Conservation (phyloP, 2,888 invertebrate genomes). For the Patella caerulea region DNA sequence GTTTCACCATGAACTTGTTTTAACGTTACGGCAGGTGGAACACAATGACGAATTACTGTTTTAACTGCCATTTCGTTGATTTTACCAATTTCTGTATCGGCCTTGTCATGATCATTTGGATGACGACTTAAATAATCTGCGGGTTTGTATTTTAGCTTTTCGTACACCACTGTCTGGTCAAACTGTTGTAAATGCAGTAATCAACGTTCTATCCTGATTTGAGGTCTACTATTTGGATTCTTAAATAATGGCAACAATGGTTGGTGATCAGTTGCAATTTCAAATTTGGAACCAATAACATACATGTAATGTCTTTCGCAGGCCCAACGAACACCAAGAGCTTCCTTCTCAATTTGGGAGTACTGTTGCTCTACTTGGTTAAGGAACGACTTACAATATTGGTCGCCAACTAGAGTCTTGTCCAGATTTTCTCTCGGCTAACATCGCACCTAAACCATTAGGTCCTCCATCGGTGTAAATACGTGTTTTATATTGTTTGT, state of each 20-base stretch:
- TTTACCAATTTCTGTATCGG: conserved; percentile 19
- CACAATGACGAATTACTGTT: conserved; percentile 18
- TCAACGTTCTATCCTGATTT: conserved; percentile 43
- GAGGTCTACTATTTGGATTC: conserved; percentile 37
- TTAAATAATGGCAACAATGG: conserved; percentile 51
- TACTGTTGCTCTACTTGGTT: conserved; percentile 45
- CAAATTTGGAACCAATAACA: conserved; percentile 48
- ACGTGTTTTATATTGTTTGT: conserved; percentile 25
- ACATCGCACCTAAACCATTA: conserved; percentile 44
- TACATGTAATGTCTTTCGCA: conserved; percentile 55
- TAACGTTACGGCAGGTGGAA: conserved; percentile 38
- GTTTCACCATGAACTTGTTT: conserved; percentile 28
- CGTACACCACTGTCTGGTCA: conserved; percentile 33
- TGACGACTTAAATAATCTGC: conserved; percentile 47
- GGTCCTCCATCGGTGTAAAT: conserved; percentile 49
- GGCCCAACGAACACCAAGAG: conserved; percentile 50
- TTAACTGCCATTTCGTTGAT: no score
- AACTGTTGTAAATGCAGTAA: conserved; percentile 35
- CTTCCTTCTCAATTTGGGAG: conserved; percentile 52
- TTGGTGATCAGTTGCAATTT: conserved; percentile 53
- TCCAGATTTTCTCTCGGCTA: conserved; percentile 34
- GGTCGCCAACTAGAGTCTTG: conserved; percentile 19
- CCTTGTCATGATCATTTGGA: conserved; percentile 25
- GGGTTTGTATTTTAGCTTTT: conserved; percentile 42
- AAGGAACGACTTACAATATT: conserved; percentile 43